Evolutionary conservation across 2,113 vertebrate species (phyloP).

Genomic region (Eolophus roseicapilla): DNA sequence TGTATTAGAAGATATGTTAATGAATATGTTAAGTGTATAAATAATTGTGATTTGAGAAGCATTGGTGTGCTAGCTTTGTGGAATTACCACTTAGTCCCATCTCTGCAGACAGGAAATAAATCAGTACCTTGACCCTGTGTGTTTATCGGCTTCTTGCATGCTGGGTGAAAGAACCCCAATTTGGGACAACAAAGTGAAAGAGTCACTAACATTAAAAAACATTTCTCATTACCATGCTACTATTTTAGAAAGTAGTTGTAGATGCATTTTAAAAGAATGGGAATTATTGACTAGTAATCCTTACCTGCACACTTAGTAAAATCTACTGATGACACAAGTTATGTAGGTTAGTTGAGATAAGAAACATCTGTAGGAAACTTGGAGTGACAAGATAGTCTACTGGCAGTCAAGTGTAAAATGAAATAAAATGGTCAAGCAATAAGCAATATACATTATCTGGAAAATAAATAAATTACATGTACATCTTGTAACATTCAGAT

Average conservation of each 20-base stretch:
- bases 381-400: background rate
- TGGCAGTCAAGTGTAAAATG: background rate
- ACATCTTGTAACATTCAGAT: background rate
- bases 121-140: background rate
- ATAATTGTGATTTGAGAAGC: background rate
- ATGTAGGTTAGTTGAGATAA: background rate
- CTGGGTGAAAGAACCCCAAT: background rate
- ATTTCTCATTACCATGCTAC: background rate
- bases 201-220: background rate
- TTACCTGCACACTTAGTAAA: background rate
- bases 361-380: background rate
- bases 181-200: background rate
- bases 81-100: background rate
- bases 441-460: background rate
- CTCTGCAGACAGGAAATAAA: background rate
- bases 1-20: background rate
- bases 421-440: background rate
- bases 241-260: background rate
- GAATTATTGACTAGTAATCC: background rate
- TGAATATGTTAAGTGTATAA: background rate
- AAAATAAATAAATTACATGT: background rate
- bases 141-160: background rate
- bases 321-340: background rate
- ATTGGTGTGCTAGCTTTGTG: background rate
- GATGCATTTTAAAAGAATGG: background rate